A percentile compares a stretch with the other conserved stretches of the same genome.
These are phyloP conservation scores for Scelioninae gen. 2 DNA, from an alignment of 2,888 invertebrate genomes.

Conservation along the genomic window DNA sequence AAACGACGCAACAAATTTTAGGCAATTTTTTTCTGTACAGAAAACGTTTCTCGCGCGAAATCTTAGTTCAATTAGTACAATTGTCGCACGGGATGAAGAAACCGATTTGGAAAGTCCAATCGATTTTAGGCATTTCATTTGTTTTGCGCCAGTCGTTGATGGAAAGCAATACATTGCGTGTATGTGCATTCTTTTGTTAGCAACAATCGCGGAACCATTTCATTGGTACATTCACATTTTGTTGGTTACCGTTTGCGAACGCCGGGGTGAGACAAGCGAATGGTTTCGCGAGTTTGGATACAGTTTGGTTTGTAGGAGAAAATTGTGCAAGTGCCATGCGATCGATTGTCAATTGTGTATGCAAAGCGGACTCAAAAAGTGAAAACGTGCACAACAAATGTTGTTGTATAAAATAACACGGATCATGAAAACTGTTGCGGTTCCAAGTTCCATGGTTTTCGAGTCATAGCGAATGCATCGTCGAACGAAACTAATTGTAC, in stretches of 20 bases:
- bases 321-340: constrained; percentile 26
- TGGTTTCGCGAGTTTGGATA: too few species aligned
- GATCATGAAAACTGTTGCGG: constrained; percentile 19
- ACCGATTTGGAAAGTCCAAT: background rate
- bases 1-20: constrained; percentile 66
- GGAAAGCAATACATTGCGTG: constrained; percentile 11
- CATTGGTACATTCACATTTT: too few species aligned
- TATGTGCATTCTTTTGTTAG: background rate
- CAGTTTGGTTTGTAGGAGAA: too few species aligned
- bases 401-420: constrained; percentile 15
- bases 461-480: constrained; percentile 22
- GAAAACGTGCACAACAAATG: background rate
- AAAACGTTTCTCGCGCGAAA: constrained; percentile 1
- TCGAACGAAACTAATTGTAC: constrained; percentile 39
- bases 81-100: background rate
- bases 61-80: constrained; percentile 13
- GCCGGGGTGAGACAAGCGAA: too few species aligned
- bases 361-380: background rate
- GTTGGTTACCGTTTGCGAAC: too few species aligned
- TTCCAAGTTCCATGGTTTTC: constrained; percentile 41
- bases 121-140: background rate
- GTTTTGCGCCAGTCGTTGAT: constrained; percentile 12
- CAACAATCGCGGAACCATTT: background rate
- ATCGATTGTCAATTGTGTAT: constrained; percentile 11
- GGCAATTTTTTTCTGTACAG: background rate